Conservation (phyloP, 2,113 vertebrate genomes). For the Ciconia boyciana region DNA sequence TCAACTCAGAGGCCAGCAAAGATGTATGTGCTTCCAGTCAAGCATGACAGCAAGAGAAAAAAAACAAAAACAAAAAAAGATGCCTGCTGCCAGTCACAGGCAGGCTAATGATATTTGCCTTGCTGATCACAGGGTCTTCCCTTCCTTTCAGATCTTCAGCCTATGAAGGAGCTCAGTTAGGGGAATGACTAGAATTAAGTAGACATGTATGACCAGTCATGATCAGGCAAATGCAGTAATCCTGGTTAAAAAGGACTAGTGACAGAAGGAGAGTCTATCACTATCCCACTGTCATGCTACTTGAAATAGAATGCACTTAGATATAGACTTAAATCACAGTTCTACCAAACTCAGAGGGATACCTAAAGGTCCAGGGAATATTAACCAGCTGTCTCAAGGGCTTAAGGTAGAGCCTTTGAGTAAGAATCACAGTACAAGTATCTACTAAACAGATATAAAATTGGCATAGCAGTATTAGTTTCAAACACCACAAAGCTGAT, state of each 20-base stretch:
- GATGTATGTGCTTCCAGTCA: background rate
- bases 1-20: background rate
- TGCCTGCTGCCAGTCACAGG: background rate
- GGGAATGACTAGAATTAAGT: background rate
- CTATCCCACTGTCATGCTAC: background rate
- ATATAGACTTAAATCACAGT: background rate
- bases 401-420: background rate
- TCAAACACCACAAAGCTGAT: background rate
- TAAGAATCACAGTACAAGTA: background rate
- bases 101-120: background rate
- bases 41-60: background rate
- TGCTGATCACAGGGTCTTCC: background rate
- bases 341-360: background rate
- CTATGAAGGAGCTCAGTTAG: background rate
- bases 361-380: background rate
- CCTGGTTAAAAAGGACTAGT: background rate
- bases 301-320: background rate
- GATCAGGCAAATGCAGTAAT: background rate
- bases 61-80: background rate
- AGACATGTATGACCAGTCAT: background rate
- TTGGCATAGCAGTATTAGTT: background rate
- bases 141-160: background rate
- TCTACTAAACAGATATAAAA: background rate
- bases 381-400: background rate
- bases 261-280: background rate